Conservation (phyloP, 2,113 vertebrate genomes). For the Oplegnathus fasciatus region DNA sequence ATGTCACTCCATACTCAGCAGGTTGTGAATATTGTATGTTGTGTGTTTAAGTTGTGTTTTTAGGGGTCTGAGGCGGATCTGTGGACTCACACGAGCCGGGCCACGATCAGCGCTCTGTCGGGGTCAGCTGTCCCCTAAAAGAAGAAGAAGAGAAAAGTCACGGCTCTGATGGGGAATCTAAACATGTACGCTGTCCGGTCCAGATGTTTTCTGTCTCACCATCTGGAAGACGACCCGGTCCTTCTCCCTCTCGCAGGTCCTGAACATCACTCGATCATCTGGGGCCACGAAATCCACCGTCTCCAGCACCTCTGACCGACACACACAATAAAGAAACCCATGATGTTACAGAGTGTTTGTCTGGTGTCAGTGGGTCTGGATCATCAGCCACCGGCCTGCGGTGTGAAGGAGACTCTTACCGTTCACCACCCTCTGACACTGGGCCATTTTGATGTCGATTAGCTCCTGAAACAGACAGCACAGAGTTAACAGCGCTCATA, state of each 20-base stretch:
- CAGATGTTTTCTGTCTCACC: conserved; percentile 81
- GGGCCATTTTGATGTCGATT: conserved; percentile 96
- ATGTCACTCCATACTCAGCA: no score
- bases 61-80: neutral
- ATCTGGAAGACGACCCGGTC: conserved; percentile 93
- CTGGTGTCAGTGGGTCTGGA: neutral
- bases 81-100: conserved; percentile 93
- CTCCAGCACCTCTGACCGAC: conserved; percentile 87
- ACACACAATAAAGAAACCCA: conserved; percentile 2
- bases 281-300: conserved; percentile 96
- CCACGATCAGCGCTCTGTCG: conserved; percentile 92
- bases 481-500: neutral
- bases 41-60: neutral
- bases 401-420: conserved; percentile 79
- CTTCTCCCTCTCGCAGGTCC: conserved; percentile 92
- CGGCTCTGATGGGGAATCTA: neutral
- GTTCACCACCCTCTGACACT: conserved; percentile 92
- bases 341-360: neutral
- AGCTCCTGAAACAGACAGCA: conserved; percentile 87
- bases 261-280: conserved; percentile 94
- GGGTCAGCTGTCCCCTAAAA: conserved; percentile 93
- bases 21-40: no score
- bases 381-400: no score
- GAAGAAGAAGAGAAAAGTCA: neutral
- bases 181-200: neutral